Percentiles rank a stretch among this genome's conserved stretches.
Evolutionary conservation across 2,888 invertebrate species (phyloP).

Genomic region (Morpho deidamia): DNA sequence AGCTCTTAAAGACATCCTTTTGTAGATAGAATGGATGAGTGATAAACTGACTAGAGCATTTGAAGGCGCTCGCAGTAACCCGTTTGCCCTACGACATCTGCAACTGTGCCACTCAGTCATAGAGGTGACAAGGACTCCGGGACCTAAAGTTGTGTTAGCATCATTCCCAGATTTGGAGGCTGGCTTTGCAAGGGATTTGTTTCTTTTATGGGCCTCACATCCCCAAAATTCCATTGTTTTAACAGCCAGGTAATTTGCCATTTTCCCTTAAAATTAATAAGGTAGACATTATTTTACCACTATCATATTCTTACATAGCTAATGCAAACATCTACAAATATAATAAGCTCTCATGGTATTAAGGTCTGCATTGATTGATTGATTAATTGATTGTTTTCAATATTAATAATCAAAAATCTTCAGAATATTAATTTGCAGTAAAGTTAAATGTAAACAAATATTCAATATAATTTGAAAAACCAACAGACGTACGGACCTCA

Average conservation of each 20-base stretch:
- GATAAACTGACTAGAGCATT: conserved; percentile 97
- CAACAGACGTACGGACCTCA: too few species aligned
- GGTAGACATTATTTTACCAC: too few species aligned
- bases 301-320: too few species aligned
- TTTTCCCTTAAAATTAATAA: not conserved
- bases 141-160: conserved; percentile 94
- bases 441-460: too few species aligned
- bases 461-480: too few species aligned
- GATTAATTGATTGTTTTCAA: too few species aligned
- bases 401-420: too few species aligned
- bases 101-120: conserved; percentile 95
- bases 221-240: conserved; percentile 96
- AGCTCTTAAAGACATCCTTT: not conserved
- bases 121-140: conserved; percentile 85
- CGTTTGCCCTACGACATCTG: conserved; percentile 96
- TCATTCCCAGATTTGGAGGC: conserved; percentile 97
- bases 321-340: too few species aligned
- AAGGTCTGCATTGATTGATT: too few species aligned
- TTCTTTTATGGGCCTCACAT: conserved; percentile 95
- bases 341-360: too few species aligned
- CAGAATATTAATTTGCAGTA: too few species aligned
- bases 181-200: conserved; percentile 96
- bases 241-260: conserved; percentile 82
- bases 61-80: conserved; percentile 94
- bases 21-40: conserved; percentile 99